Percentiles rank a stretch among this genome's conserved stretches.
Evolutionary conservation across 2,797 vertebrate genomes (phyloP).

Genomic region (Yasuhikotakia modesta): DNA sequence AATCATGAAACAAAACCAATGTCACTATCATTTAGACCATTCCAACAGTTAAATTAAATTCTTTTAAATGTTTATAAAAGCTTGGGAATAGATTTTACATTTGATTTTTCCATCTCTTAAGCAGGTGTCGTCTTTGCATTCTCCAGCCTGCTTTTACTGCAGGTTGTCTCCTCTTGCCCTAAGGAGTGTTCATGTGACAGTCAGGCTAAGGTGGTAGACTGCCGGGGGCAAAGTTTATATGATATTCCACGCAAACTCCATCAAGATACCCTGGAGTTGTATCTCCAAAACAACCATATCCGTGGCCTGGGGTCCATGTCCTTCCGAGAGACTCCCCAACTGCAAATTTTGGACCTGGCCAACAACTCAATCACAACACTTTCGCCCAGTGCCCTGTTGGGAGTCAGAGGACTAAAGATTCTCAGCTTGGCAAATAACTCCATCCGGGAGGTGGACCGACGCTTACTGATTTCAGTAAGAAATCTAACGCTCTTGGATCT

Average conservation of each 20-base stretch:
- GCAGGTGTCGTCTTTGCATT: constrained; percentile 75
- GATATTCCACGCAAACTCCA: constrained; percentile 84
- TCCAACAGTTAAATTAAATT: neutral
- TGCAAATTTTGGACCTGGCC: constrained; percentile 86
- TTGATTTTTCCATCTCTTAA: constrained; percentile 63
- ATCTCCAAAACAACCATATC: constrained; percentile 91
- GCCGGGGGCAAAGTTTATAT: constrained; percentile 83
- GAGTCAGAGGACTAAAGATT: constrained; percentile 81
- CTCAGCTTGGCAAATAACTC: constrained; percentile 88
- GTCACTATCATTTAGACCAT: neutral
- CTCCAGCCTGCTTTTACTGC: constrained; percentile 67
- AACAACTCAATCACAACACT: constrained; percentile 91
- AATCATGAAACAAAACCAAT: no score
- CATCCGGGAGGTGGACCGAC: constrained; percentile 86
- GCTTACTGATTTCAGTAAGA: constrained; percentile 82
- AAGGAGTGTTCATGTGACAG: constrained; percentile 84
- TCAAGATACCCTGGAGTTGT: constrained; percentile 84
- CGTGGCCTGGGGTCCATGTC: constrained; percentile 82
- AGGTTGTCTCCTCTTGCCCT: constrained; percentile 76
- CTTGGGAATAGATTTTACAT: no score
- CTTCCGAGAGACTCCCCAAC: constrained; percentile 81
- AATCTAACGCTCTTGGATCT: constrained; percentile 88
- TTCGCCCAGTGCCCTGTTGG: constrained; percentile 82
- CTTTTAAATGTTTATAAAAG: no score
- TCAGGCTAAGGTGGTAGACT: constrained; percentile 86